Conservation (phyloP, 2,888 invertebrate species). For the Agrotis ipsilon region DNA sequence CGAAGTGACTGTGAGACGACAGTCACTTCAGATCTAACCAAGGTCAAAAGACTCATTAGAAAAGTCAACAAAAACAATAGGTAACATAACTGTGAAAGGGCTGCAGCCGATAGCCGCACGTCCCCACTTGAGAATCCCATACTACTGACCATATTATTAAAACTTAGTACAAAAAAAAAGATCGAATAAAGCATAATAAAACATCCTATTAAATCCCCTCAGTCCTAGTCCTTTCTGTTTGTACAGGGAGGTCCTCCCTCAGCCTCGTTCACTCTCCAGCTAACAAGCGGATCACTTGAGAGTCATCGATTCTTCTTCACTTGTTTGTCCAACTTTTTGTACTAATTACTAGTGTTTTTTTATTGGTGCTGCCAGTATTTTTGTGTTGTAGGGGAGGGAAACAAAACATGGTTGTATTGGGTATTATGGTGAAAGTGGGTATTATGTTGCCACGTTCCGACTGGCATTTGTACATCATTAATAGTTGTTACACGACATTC, state of each 20-base stretch:
- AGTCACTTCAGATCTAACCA: no score
- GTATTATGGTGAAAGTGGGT: not conserved
- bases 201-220: conserved; percentile 9
- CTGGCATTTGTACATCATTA: no score
- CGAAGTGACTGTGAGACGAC: no score
- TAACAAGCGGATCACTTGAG: conserved; percentile 52
- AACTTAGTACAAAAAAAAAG: not conserved
- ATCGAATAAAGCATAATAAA: not conserved
- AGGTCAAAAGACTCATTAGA: no score
- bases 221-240: conserved; percentile 1
- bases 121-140: not conserved
- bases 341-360: conserved; percentile 32
- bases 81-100: no score
- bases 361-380: conserved; percentile 18
- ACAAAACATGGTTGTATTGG: not conserved
- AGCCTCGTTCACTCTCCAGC: conserved; percentile 30
- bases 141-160: not conserved
- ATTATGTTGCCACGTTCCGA: not conserved
- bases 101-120: no score
- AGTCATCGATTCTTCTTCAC: conserved; percentile 46
- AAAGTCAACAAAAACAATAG: no score
- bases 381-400: not conserved
- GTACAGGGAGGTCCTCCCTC: conserved; percentile 3
- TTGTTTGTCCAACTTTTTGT: conserved; percentile 43
- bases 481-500: no score